These are phyloP conservation scores for Picathartes gymnocephalus DNA, from an alignment of 2,113 vertebrate species.

Conservation along the genomic window DNA sequence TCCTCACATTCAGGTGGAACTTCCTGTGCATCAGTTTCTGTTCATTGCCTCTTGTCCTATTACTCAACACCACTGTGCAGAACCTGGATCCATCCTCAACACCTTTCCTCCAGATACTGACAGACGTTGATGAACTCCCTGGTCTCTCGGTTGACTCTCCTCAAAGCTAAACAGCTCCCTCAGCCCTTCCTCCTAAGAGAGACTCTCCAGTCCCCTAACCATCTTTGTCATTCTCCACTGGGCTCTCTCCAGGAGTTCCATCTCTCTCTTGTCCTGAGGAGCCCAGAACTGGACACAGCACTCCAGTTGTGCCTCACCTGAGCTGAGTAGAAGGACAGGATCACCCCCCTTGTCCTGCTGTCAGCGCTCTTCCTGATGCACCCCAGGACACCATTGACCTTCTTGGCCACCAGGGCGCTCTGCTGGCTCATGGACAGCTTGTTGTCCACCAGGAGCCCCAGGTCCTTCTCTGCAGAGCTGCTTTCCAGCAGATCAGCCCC, in stretches of 20 bases:
- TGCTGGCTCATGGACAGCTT: neutral
- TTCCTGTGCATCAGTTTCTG: neutral
- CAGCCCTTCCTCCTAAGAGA: neutral
- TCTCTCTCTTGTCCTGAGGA: too few relatives aligned
- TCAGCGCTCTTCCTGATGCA: neutral
- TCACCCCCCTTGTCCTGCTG: fast-evolving
- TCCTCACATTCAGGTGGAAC: neutral
- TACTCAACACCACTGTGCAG: fast-evolving
- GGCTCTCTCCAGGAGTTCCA: fast-evolving
- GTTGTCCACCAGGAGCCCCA: fast-evolving
- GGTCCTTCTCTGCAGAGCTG: neutral
- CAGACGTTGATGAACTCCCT: neutral
- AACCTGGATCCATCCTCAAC: neutral
- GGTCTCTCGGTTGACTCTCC: fast-evolving
- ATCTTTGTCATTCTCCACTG: neutral
- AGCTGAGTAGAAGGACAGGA: fast-evolving
- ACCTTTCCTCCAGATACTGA: neutral
- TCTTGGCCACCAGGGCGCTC: neutral
- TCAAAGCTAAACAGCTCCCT: neutral
- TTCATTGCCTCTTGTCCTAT: neutral
- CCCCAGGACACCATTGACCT: fast-evolving
- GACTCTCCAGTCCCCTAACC: too few relatives aligned
- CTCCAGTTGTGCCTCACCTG: neutral
- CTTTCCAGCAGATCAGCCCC: fast-evolving
- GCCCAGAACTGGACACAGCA: neutral